These are phyloP conservation scores for Dusona sp. DNA, from an alignment of 2,888 invertebrate species.

Conservation along the genomic window DNA sequence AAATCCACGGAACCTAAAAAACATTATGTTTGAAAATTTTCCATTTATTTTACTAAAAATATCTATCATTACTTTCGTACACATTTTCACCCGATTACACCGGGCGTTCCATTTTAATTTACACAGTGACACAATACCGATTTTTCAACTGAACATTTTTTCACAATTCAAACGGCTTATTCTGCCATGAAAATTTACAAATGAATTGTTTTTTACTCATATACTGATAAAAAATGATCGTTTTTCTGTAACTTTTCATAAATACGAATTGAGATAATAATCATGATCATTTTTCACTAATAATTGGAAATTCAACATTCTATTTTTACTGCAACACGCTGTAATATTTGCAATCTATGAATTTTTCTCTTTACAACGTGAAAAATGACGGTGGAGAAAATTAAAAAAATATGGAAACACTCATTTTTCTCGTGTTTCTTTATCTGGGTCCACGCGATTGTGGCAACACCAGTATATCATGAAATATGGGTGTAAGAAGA, in stretches of 20 bases:
- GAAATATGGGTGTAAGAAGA: neutral
- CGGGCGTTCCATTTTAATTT: neutral
- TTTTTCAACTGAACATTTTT: neutral
- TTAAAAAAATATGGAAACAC: neutral
- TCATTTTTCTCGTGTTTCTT: neutral
- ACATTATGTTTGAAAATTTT: neutral
- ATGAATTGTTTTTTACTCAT: no score
- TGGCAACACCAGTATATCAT: neutral
- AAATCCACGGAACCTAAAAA: constrained; percentile 91
- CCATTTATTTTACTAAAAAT: neutral
- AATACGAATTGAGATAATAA: no score
- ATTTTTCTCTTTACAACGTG: neutral
- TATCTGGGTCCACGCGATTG: neutral
- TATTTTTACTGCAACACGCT: neutral
- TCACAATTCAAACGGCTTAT: no score
- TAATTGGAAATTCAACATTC: no score
- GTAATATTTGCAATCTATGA: neutral
- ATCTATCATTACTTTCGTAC: neutral
- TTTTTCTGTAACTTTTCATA: no score
- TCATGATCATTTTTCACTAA: no score
- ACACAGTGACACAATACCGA: neutral
- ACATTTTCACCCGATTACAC: neutral
- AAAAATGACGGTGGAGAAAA: neutral
- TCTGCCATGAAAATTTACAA: no score
- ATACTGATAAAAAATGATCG: no score